Evolutionary conservation across 2,888 invertebrate species (phyloP).

Genomic region (Andrena trimmerana): DNA sequence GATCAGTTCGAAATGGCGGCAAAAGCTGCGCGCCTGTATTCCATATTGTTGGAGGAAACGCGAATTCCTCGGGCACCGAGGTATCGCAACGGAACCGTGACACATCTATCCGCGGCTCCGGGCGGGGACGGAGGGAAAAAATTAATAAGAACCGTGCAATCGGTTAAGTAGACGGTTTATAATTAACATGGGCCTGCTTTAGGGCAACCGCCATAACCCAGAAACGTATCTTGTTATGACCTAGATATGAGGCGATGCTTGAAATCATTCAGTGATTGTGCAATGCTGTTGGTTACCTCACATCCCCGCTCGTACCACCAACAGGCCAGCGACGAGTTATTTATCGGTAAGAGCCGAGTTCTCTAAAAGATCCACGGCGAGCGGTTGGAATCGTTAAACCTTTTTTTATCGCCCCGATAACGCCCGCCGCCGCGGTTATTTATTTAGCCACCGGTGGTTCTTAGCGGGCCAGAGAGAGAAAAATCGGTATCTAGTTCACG

Average conservation of each 20-base stretch:
- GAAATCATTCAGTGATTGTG: constrained; percentile 86
- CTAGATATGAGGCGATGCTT: constrained; percentile 86
- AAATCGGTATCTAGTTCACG: not conserved
- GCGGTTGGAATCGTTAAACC: constrained; percentile 40
- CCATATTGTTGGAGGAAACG: constrained; percentile 45
- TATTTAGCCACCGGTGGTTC: not conserved
- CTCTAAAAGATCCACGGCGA: constrained; percentile 61
- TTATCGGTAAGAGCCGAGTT: constrained; percentile 77
- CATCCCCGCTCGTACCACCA: constrained; percentile 78
- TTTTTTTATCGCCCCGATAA: constrained; percentile 6
- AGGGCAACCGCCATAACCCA: constrained; percentile 85
- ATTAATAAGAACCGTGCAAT: constrained; percentile 39
- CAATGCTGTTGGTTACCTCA: constrained; percentile 84
- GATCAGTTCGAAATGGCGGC: not conserved
- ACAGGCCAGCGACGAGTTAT: constrained; percentile 77
- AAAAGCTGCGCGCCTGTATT: not conserved
- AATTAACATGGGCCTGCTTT: constrained; percentile 83
- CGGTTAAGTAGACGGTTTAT: constrained; percentile 63
- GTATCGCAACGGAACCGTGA: not conserved
- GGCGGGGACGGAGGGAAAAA: not conserved
- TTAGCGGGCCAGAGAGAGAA: not conserved
- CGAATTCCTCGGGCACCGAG: not conserved
- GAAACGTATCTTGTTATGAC: constrained; percentile 85
- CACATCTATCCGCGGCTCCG: constrained; percentile 11
- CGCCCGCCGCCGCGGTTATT: not conserved